A percentile compares a stretch with the other conserved stretches of the same genome.
phyloP scores from a whole-genome alignment of 2,113 vertebrate species.

The Nipponia nippon region DNA sequence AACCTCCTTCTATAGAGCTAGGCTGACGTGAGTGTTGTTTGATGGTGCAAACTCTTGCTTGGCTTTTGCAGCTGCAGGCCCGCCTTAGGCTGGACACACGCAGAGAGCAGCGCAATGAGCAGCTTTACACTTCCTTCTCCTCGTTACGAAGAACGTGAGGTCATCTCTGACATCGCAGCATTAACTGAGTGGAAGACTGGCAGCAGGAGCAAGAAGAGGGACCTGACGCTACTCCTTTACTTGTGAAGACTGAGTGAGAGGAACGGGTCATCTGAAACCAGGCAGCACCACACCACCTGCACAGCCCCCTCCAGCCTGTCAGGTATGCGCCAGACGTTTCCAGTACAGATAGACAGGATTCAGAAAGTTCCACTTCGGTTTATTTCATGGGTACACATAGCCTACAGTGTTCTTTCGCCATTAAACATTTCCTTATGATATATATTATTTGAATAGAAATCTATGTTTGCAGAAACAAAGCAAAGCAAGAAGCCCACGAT shows the following conservation, averaged over 20 bases:
- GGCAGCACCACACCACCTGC: neutral
- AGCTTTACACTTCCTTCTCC: neutral
- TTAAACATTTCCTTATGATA: neutral
- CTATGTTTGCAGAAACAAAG: neutral
- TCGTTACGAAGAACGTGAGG: accelerated
- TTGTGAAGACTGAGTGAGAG: neutral
- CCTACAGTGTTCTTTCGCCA: neutral
- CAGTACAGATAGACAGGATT: neutral
- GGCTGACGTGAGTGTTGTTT: neutral
- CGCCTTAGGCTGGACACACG: accelerated
- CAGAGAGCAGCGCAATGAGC: neutral
- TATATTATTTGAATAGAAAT: neutral
- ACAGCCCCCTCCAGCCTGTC: neutral
- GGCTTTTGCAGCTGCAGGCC: neutral
- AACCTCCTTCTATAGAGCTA: neutral
- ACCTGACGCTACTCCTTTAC: accelerated
- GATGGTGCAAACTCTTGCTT: neutral
- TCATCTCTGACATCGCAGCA: neutral
- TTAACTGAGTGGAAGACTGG: accelerated
- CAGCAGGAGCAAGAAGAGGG: neutral
- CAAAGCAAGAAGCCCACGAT: neutral
- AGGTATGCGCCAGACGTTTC: accelerated
- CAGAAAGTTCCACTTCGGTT: neutral
- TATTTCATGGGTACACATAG: neutral
- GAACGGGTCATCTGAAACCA: neutral